phyloP scores from a whole-genome alignment of 2,797 vertebrate species.

The Lagorchestes hirsutus region DNA sequence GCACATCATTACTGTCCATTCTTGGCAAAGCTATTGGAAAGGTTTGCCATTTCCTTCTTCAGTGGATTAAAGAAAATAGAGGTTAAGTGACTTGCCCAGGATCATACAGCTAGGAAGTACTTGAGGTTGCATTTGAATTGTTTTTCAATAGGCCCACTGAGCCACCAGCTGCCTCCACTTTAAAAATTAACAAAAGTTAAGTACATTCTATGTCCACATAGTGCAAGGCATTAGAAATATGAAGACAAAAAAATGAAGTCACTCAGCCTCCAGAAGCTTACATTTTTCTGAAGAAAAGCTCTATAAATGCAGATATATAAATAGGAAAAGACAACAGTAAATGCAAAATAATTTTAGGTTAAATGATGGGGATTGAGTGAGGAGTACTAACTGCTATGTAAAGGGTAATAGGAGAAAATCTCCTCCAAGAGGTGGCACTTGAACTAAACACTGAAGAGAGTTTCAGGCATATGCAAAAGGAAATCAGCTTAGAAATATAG shows the following conservation, averaged over 20 bases:
- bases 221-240: background rate
- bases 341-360: background rate
- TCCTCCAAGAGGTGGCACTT: background rate
- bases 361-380: background rate
- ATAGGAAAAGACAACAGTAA: background rate
- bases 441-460: background rate
- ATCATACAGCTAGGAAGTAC: background rate
- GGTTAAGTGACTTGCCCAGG: no score
- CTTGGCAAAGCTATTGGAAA: background rate
- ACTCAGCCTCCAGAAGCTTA: background rate
- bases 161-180: constrained; percentile 18
- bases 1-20: background rate
- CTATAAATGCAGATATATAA: background rate
- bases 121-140: background rate
- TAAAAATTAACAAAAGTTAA: constrained; percentile 57
- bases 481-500: background rate
- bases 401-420: background rate
- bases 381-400: background rate
- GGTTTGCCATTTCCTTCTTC: background rate
- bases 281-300: background rate
- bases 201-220: constrained; percentile 43
- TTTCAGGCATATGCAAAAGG: background rate
- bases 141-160: background rate
- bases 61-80: background rate
- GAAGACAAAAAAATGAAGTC: background rate